Percentiles rank a stretch among this genome's conserved stretches.
Evolutionary conservation across 2,113 vertebrate species (phyloP).

Genomic region (Colossoma macropomum): DNA sequence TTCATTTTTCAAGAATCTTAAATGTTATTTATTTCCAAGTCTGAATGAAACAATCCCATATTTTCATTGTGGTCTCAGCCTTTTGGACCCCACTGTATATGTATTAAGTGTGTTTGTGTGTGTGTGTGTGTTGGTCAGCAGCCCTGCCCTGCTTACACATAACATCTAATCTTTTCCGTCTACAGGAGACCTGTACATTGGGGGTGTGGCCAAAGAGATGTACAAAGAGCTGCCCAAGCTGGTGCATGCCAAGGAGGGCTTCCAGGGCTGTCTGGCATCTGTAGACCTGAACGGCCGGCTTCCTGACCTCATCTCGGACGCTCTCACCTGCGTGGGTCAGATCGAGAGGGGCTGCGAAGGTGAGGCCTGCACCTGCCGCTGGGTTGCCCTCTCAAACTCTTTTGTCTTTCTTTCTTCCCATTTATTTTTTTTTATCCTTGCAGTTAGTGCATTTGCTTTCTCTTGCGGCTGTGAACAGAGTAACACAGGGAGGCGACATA

Average conservation of each 20-base stretch:
- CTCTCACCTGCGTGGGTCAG: constrained; percentile 93
- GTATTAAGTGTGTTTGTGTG: no score
- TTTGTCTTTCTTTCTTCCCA: not conserved
- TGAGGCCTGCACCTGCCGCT: constrained; percentile 65
- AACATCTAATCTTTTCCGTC: constrained; percentile 38
- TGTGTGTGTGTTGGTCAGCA: no score
- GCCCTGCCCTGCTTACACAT: not conserved
- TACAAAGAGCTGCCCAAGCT: constrained; percentile 94
- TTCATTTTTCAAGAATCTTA: no score
- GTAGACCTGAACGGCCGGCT: constrained; percentile 95
- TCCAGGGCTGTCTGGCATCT: constrained; percentile 95
- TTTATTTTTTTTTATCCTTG: not conserved
- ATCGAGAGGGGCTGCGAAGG: constrained; percentile 98
- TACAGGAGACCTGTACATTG: constrained; percentile 91
- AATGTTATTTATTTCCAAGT: no score
- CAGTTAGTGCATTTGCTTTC: not conserved
- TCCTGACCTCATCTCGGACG: constrained; percentile 94
- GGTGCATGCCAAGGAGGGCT: constrained; percentile 95
- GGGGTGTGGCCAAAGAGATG: constrained; percentile 93
- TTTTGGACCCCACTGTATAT: no score
- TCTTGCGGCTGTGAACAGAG: not conserved
- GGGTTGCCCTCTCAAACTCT: not conserved
- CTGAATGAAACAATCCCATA: no score
- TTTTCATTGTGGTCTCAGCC: no score
- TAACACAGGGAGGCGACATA: not conserved